phyloP scores from a whole-genome alignment of 2,113 vertebrate genomes.

The Neolamprologus ventralis region DNA sequence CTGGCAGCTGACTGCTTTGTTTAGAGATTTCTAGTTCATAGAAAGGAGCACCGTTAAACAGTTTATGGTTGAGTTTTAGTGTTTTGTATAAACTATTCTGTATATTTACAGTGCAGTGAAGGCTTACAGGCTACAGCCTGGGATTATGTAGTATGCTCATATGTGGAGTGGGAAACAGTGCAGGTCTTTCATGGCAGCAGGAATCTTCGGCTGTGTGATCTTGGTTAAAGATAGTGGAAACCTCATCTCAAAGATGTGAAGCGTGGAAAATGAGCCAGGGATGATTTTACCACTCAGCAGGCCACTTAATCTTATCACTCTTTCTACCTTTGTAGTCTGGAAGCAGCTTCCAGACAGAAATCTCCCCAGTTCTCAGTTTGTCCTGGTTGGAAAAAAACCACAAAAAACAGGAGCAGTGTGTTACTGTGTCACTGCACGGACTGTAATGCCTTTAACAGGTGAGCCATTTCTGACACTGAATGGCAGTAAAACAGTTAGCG shows the following conservation, averaged over 20 bases:
- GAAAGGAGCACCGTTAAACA: not conserved
- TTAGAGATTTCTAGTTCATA: not conserved
- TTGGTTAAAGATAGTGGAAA: not conserved
- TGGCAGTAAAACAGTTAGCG: conserved; percentile 29
- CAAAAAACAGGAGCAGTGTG: not conserved
- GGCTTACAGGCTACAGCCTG: conserved; percentile 1
- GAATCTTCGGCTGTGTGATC: not conserved
- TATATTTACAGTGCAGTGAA: conserved; percentile 40
- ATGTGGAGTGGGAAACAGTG: not conserved
- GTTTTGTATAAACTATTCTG: conserved; percentile 23
- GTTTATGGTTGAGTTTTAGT: not conserved
- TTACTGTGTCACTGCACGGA: not conserved
- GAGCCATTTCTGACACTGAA: conserved; percentile 18
- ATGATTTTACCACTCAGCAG: not conserved
- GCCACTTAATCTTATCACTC: conserved; percentile 1
- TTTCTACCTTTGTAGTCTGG: conserved; percentile 10
- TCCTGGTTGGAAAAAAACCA: fast-evolving
- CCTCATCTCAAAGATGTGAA: not conserved
- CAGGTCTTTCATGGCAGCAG: not conserved
- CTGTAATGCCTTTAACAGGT: conserved; percentile 54
- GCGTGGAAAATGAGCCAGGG: not conserved
- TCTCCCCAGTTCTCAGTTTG: not conserved
- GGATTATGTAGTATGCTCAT: not conserved
- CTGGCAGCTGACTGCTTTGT: conserved; percentile 7
- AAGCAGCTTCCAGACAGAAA: conserved; percentile 17